Conservation (phyloP, 2,888 invertebrate genomes). For the Conops quadrifasciatus region DNA sequence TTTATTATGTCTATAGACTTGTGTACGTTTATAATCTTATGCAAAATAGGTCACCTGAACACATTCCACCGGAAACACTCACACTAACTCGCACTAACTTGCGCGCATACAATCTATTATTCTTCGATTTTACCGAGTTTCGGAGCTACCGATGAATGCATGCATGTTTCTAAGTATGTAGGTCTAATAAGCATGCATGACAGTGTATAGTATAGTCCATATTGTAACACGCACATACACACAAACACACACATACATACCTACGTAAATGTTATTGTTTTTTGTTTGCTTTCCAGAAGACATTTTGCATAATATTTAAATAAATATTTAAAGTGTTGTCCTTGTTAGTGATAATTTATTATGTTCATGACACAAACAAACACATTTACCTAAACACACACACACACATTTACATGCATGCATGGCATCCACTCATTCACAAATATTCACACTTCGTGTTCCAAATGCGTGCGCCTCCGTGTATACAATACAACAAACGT, state of each 20-base stretch:
- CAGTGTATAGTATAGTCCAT: no score
- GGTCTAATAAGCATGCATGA: no score
- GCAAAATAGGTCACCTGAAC: no score
- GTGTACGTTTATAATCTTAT: neutral
- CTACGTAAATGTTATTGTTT: neutral
- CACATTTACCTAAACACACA: slow-evolving; percentile 16
- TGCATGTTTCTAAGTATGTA: neutral
- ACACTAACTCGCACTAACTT: neutral
- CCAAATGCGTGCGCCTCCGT: neutral
- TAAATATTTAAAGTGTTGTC: slow-evolving; percentile 48
- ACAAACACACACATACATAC: neutral
- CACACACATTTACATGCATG: neutral
- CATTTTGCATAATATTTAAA: slow-evolving; percentile 47
- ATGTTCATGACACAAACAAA: slow-evolving; percentile 42
- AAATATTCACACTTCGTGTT: neutral
- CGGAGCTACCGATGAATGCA: neutral
- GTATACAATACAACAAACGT: neutral
- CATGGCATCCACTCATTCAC: neutral
- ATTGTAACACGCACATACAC: no score
- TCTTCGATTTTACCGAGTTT: no score
- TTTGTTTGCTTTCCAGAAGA: slow-evolving; percentile 13
- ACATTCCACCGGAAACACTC: neutral
- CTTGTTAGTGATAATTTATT: slow-evolving; percentile 48
- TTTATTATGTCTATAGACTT: no score
- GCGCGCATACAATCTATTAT: neutral